Conservation (phyloP, 2,797 vertebrate genomes). For the Coluber constrictor region DNA sequence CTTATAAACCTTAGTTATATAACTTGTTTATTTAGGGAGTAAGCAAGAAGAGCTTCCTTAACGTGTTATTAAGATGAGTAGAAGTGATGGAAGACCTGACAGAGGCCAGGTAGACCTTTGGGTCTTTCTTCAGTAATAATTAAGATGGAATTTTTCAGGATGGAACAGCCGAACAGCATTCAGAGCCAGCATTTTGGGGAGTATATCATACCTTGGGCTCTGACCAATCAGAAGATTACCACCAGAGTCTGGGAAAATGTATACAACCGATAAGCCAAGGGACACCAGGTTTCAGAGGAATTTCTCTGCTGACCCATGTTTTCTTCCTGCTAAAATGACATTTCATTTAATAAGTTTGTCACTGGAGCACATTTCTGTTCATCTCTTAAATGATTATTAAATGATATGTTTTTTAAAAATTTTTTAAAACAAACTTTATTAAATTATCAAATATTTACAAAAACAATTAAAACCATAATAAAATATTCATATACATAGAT, state of each 20-base stretch:
- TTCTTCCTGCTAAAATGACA: background rate
- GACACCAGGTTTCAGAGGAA: background rate
- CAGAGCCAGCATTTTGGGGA: background rate
- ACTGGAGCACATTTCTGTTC: background rate
- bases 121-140: background rate
- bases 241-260: background rate
- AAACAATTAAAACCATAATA: no score
- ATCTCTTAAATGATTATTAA: background rate
- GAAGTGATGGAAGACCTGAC: background rate
- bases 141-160: background rate
- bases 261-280: background rate
- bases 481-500: no score
- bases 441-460: no score
- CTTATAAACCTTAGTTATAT: background rate
- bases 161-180: background rate
- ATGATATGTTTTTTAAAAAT: no score
- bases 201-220: background rate
- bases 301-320: background rate
- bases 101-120: background rate
- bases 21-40: background rate
- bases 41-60: background rate
- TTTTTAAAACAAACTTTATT: no score
- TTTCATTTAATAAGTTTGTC: background rate
- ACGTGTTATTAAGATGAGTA: background rate
- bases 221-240: background rate